These are phyloP conservation scores for Micromys minutus DNA, from an alignment of 2,113 vertebrate genomes.

Conservation along the genomic window DNA sequence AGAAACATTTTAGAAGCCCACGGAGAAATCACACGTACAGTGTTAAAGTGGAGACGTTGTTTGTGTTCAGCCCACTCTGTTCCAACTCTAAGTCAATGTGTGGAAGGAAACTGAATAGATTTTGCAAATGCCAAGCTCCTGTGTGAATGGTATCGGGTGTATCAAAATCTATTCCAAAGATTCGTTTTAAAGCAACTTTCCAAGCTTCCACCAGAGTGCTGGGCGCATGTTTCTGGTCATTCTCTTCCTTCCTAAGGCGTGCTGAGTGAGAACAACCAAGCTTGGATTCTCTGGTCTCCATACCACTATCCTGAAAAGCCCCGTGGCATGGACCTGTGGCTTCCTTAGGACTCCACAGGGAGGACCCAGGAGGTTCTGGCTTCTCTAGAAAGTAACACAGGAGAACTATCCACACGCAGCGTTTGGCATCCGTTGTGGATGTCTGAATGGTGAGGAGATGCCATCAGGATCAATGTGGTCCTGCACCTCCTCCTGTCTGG, in stretches of 20 bases:
- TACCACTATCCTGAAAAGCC: background rate
- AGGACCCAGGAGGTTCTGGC: background rate
- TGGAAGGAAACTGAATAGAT: background rate
- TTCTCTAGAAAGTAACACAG: too few relatives aligned
- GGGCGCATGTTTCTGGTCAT: accelerated
- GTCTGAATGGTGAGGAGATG: background rate
- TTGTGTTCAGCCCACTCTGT: background rate
- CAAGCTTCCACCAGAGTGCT: background rate
- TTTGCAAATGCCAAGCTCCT: background rate
- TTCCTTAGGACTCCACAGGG: background rate
- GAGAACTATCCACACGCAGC: background rate
- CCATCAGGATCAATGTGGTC: accelerated
- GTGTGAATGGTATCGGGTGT: background rate
- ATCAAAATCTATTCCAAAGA: background rate
- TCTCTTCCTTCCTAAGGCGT: background rate
- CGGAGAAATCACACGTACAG: background rate
- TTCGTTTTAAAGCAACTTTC: background rate
- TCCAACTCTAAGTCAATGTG: background rate
- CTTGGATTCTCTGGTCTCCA: background rate
- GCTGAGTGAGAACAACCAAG: background rate
- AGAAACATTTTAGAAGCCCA: background rate
- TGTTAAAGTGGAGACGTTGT: background rate
- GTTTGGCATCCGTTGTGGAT: too few relatives aligned
- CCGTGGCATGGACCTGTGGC: accelerated
- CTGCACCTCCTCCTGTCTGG: background rate